A percentile compares a stretch with the other conserved stretches of the same genome.
These are phyloP conservation scores for Protomyctophum bolini DNA, from an alignment of 2,113 vertebrate genomes.

Conservation along the genomic window DNA sequence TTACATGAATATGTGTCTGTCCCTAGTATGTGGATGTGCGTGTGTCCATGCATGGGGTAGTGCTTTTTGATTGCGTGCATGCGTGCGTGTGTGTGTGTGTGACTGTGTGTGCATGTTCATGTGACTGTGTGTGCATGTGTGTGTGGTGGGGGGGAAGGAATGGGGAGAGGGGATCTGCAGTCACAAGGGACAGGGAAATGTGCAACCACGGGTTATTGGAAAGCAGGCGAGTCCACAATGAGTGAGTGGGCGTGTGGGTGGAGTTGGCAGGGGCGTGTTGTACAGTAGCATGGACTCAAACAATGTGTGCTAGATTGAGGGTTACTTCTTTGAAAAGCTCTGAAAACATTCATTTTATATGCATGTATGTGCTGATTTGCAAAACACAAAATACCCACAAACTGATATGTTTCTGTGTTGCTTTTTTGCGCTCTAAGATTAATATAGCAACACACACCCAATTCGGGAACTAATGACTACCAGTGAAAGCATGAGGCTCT, in stretches of 20 bases:
- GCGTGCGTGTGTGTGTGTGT: constrained; percentile 13
- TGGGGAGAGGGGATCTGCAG: constrained; percentile 18
- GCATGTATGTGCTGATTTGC: no score
- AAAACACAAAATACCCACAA: no score
- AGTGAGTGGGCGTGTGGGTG: not conserved
- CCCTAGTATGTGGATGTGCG: not conserved
- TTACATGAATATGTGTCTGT: not conserved
- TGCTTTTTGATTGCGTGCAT: not conserved
- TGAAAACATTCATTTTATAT: no score
- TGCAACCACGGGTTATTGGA: not conserved
- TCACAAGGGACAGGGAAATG: constrained; percentile 47
- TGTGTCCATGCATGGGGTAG: no score
- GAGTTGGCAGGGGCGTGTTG: constrained; percentile 20
- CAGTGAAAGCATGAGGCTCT: no score
- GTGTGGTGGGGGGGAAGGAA: constrained; percentile 22
- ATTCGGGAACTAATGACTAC: no score
- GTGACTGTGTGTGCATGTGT: not conserved
- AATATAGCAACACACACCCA: no score
- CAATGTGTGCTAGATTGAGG: constrained; percentile 4
- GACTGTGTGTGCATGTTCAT: constrained; percentile 10
- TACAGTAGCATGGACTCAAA: constrained; percentile 32
- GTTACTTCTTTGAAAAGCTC: no score
- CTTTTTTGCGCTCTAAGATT: no score
- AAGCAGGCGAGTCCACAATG: constrained; percentile 1
- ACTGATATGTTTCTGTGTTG: no score